A percentile compares a stretch with the other conserved stretches of the same genome.
phyloP scores from a whole-genome alignment of 2,113 vertebrate genomes.

The Cheirogaleus medius region DNA sequence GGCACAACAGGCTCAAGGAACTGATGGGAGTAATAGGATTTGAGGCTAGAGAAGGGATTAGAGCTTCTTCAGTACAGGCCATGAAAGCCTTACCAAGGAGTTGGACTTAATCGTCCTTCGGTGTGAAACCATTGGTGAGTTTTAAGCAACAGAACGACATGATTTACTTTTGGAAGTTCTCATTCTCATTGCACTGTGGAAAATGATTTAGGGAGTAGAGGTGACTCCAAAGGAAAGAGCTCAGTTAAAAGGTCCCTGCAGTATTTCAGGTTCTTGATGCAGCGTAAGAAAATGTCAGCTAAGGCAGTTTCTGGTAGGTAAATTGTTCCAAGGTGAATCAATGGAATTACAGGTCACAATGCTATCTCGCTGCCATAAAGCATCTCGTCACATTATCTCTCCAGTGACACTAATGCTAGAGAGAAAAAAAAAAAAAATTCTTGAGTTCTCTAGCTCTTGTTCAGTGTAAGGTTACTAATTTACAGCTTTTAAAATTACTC shows the following conservation, averaged over 20 bases:
- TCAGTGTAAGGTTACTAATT: background rate
- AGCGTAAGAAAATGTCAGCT: background rate
- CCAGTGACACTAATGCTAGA: background rate
- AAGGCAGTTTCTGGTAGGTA: background rate
- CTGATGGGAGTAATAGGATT: background rate
- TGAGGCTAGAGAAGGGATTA: background rate
- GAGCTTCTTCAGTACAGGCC: background rate
- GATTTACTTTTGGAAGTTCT: background rate
- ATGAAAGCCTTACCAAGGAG: background rate
- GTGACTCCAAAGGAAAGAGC: background rate
- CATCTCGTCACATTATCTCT: background rate
- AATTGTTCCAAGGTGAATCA: conserved; percentile 54
- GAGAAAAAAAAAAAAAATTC: background rate
- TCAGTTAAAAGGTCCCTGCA: background rate
- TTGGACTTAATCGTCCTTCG: background rate
- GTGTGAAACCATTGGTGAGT: background rate
- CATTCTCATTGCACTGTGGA: background rate
- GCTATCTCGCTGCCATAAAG: background rate
- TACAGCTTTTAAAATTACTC: background rate
- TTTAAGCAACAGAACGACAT: background rate
- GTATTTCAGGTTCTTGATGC: conserved; percentile 10
- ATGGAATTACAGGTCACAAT: background rate
- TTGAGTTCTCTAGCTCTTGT: background rate
- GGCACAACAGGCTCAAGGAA: background rate
- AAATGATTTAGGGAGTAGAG: background rate